phyloP scores from a whole-genome alignment of 2,888 invertebrate species.

The Leistus spinibarbis region DNA sequence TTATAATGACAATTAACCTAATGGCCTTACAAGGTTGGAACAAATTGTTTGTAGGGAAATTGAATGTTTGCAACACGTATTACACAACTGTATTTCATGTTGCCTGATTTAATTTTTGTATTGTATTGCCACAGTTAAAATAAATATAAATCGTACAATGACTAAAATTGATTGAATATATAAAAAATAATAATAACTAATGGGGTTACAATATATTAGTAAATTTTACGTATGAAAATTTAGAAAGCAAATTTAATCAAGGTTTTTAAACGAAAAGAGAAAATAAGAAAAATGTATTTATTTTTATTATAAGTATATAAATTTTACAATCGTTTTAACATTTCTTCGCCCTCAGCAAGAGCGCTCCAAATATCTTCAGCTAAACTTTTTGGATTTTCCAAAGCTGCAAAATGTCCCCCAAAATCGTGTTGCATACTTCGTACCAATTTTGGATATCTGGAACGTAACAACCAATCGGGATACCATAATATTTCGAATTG shows the following conservation, averaged over 20 bases:
- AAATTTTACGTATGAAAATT: no score
- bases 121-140: no score
- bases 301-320: neutral
- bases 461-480: conserved; percentile 64
- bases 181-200: no score
- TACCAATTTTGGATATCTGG: conserved; percentile 69
- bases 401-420: conserved; percentile 87
- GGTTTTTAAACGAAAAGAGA: no score
- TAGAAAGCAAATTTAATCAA: no score
- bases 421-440: conserved; percentile 68
- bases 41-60: neutral
- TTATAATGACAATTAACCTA: neutral
- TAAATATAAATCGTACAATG: no score
- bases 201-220: no score
- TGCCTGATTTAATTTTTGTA: no score
- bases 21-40: neutral
- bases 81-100: no score
- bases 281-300: neutral
- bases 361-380: conserved; percentile 72
- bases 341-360: conserved; percentile 57
- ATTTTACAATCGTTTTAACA: neutral
- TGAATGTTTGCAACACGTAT: no score
- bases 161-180: no score
- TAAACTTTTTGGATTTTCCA: conserved; percentile 75
- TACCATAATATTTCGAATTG: conserved; percentile 69